phyloP scores from a whole-genome alignment of 2,888 invertebrate species.

The Molorchus minor region DNA sequence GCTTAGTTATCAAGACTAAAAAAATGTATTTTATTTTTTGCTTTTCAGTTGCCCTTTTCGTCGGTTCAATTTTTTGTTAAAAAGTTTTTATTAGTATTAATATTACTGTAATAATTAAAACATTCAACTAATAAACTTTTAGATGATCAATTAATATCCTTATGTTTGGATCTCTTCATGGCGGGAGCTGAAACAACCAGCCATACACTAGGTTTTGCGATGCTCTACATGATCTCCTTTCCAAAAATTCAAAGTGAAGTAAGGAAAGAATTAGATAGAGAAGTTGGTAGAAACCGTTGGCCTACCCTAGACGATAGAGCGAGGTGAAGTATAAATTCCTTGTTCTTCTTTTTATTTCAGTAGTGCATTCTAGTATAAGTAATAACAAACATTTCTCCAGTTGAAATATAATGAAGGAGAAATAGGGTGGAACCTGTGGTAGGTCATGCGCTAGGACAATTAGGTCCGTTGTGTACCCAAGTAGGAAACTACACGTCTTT shows the following conservation, averaged over 20 bases:
- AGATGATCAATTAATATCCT: conserved; percentile 59
- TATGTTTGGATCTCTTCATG: conserved; percentile 74
- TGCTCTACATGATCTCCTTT: conserved; percentile 69
- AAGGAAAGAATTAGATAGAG: conserved; percentile 69
- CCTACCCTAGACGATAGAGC: conserved; percentile 68
- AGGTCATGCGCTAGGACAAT: too few relatives aligned
- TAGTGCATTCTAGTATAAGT: too few relatives aligned
- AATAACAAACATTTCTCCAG: too few relatives aligned
- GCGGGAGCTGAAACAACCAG: conserved; percentile 77
- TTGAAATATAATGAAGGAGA: too few relatives aligned
- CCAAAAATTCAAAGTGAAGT: conserved; percentile 68
- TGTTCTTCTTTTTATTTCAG: too few relatives aligned
- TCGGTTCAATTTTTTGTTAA: background rate
- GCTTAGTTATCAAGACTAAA: too few relatives aligned
- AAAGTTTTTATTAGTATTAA: background rate
- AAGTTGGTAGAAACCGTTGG: conserved; percentile 66
- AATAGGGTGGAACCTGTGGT: too few relatives aligned
- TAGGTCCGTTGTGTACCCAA: too few relatives aligned
- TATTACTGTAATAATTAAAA: background rate
- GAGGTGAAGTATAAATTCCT: conserved; percentile 60
- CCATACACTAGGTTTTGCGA: conserved; percentile 69
- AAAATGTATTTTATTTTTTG: background rate
- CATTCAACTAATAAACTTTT: conserved; percentile 25
- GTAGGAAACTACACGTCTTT: too few relatives aligned
- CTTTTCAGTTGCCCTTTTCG: background rate